These are phyloP conservation scores for Cremastinae sp. DNA, from an alignment of 2,888 invertebrate genomes.

Conservation along the genomic window DNA sequence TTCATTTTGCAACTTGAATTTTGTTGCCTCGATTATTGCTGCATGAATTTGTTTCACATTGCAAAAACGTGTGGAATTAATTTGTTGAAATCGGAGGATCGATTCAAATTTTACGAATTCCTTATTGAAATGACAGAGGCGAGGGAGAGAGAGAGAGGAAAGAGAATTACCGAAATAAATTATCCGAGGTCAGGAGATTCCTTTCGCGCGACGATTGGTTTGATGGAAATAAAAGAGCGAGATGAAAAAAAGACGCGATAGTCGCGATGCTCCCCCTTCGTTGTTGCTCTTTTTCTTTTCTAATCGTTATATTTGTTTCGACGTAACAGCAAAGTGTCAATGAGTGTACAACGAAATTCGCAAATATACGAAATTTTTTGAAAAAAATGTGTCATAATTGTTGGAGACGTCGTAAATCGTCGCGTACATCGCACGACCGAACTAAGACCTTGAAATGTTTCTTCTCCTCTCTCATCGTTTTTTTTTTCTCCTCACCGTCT, in stretches of 20 bases:
- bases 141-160: too few relatives aligned
- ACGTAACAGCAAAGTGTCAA: constrained; percentile 43
- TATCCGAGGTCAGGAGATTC: constrained; percentile 65
- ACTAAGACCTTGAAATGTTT: constrained; percentile 56
- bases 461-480: constrained; percentile 2
- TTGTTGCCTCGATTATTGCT: too few relatives aligned
- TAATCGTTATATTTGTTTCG: constrained; percentile 20
- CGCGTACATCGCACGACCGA: constrained; percentile 51
- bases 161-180: constrained; percentile 37
- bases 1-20: too few relatives aligned
- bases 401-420: constrained; percentile 54
- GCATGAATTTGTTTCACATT: too few relatives aligned
- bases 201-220: constrained; percentile 50
- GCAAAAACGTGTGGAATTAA: too few relatives aligned
- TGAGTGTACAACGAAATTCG: constrained; percentile 51
- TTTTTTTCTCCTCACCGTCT: constrained; percentile 30
- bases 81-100: too few relatives aligned
- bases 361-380: constrained; percentile 43
- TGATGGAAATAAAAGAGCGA: constrained; percentile 10
- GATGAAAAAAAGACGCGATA: constrained; percentile 24
- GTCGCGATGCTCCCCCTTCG: not conserved
- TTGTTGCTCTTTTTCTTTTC: not conserved
- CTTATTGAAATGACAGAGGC: too few relatives aligned
- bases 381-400: constrained; percentile 40
- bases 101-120: not conserved